Evolutionary conservation across 2,888 invertebrate species (phyloP).

Genomic region (Amphipyra tragopoginis): DNA sequence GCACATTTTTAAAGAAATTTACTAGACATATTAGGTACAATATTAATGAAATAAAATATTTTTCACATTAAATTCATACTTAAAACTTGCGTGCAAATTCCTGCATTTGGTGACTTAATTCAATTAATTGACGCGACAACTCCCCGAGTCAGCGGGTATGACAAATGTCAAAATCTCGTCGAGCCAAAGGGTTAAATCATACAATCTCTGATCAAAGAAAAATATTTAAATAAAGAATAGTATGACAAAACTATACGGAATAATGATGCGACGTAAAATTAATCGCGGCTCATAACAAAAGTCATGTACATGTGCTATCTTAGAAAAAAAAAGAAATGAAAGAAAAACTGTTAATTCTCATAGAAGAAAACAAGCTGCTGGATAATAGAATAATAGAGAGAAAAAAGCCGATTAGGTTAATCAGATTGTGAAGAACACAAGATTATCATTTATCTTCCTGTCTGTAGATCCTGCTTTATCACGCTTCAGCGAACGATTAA

Average conservation of each 20-base stretch:
- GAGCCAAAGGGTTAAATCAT: no score
- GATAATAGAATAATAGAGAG: background rate
- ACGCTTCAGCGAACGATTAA: conserved; percentile 44
- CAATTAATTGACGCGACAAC: no score
- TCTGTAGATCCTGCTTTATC: conserved; percentile 36
- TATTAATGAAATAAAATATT: no score
- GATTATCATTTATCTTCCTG: conserved; percentile 34
- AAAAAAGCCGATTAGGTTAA: conserved; percentile 9
- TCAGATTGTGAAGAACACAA: conserved; percentile 6
- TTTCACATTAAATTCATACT: no score
- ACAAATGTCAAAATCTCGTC: no score
- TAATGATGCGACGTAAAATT: background rate
- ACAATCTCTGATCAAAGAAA: conserved; percentile 34
- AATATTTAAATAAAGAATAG: background rate
- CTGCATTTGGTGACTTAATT: no score
- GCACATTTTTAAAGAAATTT: no score
- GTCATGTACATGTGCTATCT: background rate
- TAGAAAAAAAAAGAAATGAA: background rate
- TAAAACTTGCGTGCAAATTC: no score
- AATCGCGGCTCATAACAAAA: background rate
- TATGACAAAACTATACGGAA: background rate
- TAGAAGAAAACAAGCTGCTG: background rate
- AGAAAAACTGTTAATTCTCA: background rate
- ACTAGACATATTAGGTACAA: no score
- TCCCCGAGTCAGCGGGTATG: no score